Evolutionary conservation across 1,140 invertebrate genomes (phyloP).

Genomic region (Anastrepha obliqua): DNA sequence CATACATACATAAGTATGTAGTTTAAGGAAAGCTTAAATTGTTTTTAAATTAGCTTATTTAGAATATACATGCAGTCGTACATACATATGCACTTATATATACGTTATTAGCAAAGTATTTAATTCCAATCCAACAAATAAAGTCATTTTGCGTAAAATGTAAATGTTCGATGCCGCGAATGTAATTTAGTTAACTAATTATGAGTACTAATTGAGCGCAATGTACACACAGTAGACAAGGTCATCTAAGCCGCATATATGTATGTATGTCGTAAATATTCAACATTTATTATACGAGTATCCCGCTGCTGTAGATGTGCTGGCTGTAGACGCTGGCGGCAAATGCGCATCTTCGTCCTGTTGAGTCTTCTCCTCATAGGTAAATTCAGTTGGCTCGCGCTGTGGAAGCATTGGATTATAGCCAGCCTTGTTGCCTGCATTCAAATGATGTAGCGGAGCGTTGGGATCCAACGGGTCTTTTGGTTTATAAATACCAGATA

Average conservation of each 20-base stretch:
- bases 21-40: neutral
- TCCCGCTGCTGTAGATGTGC: slow-evolving; percentile 34
- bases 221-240: neutral
- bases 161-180: neutral
- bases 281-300: slow-evolving; percentile 35
- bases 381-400: slow-evolving; percentile 60
- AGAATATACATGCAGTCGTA: neutral
- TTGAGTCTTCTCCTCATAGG: slow-evolving; percentile 58
- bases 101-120: neutral
- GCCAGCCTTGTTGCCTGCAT: slow-evolving; percentile 60
- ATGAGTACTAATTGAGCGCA: slow-evolving; percentile 15
- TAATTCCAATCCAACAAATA: neutral
- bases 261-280: neutral
- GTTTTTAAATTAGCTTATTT: neutral
- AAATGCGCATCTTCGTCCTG: neutral
- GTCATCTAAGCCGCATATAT: no score
- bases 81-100: neutral
- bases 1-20: neutral
- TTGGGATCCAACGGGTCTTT: slow-evolving; percentile 45
- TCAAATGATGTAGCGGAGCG: slow-evolving; percentile 54
- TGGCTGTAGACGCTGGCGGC: neutral
- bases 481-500: slow-evolving; percentile 67
- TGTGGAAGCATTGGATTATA: slow-evolving; percentile 68
- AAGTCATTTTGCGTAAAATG: slow-evolving; percentile 2
- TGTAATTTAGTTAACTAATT: neutral